These are phyloP conservation scores for Erannis defoliaria DNA, from an alignment of 2,888 invertebrate species.

Conservation along the genomic window DNA sequence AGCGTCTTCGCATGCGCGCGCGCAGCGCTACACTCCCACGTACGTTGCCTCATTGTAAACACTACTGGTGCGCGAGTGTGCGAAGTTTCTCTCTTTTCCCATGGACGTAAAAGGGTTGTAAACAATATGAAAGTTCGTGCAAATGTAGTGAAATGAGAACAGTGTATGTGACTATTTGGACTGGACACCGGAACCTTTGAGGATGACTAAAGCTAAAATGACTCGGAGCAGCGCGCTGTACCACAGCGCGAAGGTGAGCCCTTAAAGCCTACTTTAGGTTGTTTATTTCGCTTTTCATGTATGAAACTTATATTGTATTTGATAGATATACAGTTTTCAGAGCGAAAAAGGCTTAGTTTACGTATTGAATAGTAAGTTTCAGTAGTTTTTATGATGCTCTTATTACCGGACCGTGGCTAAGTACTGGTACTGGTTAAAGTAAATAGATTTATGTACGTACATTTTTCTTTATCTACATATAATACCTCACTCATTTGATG, in stretches of 20 bases:
- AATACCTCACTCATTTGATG: neutral
- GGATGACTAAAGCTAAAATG: constrained; percentile 87
- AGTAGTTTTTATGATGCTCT: constrained; percentile 3
- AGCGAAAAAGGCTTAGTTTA: neutral
- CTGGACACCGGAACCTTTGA: constrained; percentile 55
- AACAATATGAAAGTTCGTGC: constrained; percentile 65
- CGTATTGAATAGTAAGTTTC: neutral
- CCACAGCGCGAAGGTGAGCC: constrained; percentile 91
- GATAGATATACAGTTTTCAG: neutral
- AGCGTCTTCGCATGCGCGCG: constrained; percentile 62
- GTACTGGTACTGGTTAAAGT: constrained; percentile 6
- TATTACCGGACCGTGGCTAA: constrained; percentile 1
- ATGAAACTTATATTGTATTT: constrained; percentile 40
- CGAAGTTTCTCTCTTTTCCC: constrained; percentile 61
- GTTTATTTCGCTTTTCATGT: constrained; percentile 45
- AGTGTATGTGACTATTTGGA: constrained; percentile 61
- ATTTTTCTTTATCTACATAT: neutral
- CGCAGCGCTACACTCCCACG: constrained; percentile 77
- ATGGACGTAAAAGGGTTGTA: constrained; percentile 64
- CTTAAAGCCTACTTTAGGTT: constrained; percentile 48
- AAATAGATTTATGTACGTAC: neutral
- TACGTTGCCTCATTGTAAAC: constrained; percentile 79
- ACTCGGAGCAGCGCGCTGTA: constrained; percentile 88
- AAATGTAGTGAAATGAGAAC: constrained; percentile 70
- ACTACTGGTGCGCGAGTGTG: constrained; percentile 66